A percentile compares a stretch with the other conserved stretches of the same genome.
Evolutionary conservation across 2,113 vertebrate species (phyloP).

Genomic region (Ornithorhynchus anatinus): DNA sequence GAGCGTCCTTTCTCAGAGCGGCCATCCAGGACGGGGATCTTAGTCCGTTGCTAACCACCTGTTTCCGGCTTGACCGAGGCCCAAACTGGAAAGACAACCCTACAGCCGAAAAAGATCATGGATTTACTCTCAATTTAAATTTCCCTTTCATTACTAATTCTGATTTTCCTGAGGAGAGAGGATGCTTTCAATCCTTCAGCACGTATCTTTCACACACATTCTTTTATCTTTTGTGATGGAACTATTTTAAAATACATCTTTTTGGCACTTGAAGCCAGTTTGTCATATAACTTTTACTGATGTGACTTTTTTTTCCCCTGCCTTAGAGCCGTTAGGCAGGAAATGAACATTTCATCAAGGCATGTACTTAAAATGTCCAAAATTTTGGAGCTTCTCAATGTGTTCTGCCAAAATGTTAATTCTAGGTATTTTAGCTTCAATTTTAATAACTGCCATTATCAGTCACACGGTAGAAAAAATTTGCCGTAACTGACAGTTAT

Average conservation of each 20-base stretch:
- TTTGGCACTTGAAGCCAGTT: neutral
- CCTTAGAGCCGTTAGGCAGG: neutral
- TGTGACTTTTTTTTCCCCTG: neutral
- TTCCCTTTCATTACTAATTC: neutral
- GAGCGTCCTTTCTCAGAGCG: no score
- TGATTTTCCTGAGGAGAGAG: no score
- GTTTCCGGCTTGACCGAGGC: no score
- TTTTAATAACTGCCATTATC: conserved; percentile 61
- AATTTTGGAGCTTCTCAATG: neutral
- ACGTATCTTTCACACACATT: neutral
- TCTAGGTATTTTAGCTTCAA: conserved; percentile 33
- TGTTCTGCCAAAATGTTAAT: neutral
- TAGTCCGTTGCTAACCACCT: no score
- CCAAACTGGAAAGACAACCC: no score
- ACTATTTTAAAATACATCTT: neutral
- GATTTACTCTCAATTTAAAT: no score
- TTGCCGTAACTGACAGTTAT: conserved; percentile 27
- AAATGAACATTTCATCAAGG: neutral
- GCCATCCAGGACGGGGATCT: no score
- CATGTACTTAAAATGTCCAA: conserved; percentile 13
- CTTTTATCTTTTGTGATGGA: neutral
- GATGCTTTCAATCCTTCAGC: neutral
- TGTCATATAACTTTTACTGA: conserved; percentile 14
- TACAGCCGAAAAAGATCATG: no score
- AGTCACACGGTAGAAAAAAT: conserved; percentile 1